phyloP scores from a whole-genome alignment of 2,113 vertebrate species.

The Drymodes brunneopygia region DNA sequence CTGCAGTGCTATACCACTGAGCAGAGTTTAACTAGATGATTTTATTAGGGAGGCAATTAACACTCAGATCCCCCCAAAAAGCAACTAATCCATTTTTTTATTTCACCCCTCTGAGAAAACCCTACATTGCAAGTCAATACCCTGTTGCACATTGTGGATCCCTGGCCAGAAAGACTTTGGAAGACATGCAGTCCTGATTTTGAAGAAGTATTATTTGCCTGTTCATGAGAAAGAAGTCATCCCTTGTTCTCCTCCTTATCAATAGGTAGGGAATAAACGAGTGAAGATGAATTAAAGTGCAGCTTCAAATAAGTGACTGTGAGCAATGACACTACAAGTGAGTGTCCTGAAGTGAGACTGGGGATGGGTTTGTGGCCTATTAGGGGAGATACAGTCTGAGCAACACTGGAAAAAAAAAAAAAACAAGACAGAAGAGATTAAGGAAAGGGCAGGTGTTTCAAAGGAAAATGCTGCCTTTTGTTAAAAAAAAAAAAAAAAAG shows the following conservation, averaged over 20 bases:
- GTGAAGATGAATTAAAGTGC: neutral
- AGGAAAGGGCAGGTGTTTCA: neutral
- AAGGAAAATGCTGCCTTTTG: neutral
- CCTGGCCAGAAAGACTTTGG: neutral
- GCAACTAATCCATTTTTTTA: slow-evolving; percentile 25
- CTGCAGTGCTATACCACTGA: neutral
- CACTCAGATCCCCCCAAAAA: neutral
- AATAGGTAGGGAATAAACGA: neutral
- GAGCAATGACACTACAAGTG: neutral
- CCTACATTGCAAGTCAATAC: neutral
- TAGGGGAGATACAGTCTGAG: neutral
- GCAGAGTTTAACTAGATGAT: slow-evolving; percentile 50
- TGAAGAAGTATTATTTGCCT: neutral
- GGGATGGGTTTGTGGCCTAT: neutral
- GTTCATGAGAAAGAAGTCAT: neutral
- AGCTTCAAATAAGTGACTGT: neutral
- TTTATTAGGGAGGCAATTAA: slow-evolving; percentile 68
- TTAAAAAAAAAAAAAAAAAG: neutral
- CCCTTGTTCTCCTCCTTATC: neutral
- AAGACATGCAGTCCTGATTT: neutral
- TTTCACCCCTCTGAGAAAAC: slow-evolving; percentile 17
- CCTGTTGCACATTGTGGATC: neutral
- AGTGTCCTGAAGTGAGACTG: neutral
- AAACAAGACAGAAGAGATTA: neutral
- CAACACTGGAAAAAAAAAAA: neutral